Percentiles rank a stretch among this genome's conserved stretches.
Evolutionary conservation across 2,888 invertebrate genomes (phyloP).

Genomic region (Caenorhabditis imperialis): DNA sequence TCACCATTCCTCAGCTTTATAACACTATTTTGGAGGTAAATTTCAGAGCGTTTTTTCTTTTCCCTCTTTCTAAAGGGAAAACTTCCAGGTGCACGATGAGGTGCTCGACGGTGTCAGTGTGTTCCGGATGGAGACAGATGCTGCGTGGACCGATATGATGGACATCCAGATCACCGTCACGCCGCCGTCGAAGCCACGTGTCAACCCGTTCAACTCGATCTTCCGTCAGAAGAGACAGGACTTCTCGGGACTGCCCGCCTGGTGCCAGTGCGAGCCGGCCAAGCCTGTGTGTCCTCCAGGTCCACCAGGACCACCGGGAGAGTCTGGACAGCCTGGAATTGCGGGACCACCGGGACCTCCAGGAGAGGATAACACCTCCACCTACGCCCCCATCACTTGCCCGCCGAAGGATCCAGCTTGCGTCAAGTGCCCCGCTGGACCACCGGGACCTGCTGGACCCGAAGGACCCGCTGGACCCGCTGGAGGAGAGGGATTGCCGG

Average conservation of each 20-base stretch:
- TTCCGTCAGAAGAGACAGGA: conserved; percentile 69
- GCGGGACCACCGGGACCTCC: conserved; percentile 59
- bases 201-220: conserved; percentile 68
- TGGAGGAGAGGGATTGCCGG: conserved; percentile 52
- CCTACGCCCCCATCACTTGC: conserved; percentile 57
- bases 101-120: conserved; percentile 61
- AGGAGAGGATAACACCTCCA: conserved; percentile 54
- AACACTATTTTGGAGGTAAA: conserved; percentile 67
- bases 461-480: conserved; percentile 54
- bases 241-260: conserved; percentile 58
- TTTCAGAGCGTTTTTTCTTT: neutral
- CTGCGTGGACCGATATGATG: conserved; percentile 75
- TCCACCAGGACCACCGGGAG: conserved; percentile 65
- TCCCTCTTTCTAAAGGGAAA: neutral
- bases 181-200: conserved; percentile 70
- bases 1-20: conserved; percentile 75
- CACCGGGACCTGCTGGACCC: conserved; percentile 54
- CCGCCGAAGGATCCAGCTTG: conserved; percentile 54
- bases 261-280: conserved; percentile 64
- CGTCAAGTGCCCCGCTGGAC: conserved; percentile 55
- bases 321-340: conserved; percentile 54
- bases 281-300: conserved; percentile 58
- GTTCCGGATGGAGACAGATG: conserved; percentile 75
- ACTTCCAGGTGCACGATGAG: conserved; percentile 50
- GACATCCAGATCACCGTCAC: conserved; percentile 74